Base-by-base conservation (phyloP, 2,888 invertebrate genomes). In the Zonitis immaculata region DNA sequence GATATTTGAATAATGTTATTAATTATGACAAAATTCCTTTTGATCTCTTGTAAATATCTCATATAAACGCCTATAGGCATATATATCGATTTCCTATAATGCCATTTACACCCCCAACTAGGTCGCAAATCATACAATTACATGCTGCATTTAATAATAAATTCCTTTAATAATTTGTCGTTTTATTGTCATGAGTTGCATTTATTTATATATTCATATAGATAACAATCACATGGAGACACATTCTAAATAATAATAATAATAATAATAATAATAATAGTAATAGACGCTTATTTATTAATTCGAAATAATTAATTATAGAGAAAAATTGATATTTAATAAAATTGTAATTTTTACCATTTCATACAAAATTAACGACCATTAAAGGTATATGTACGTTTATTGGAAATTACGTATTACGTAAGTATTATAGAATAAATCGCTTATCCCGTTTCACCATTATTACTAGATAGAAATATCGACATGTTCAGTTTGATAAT, bases 391-490 rank as follows among this genome's bases (percentile, higher is more conserved):
- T n/a, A n/a, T n/a, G n/a, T 25, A 6, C 4, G 27, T 30, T n/a
- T 12, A 35, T 20, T 9, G 39, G 11, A 20, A 20, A 39, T 39
- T 39, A 8, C 39, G 18, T n/a, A 39, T n/a, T n/a, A n/a, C n/a
- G n/a, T n/a, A n/a, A n/a, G n/a, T n/a, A n/a, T n/a, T n/a, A n/a
- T n/a, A 39, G 9, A n/a, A 1, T n/a, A 16, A 16, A 16, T 35
- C 35, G 14, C 12, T 44, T 44, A 30, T 44, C 44, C 44, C 44
- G 27, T 30, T 28, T 45, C 30, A 20, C 27, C 28, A 45, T 28
- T 45, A 45, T 30, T 45, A n/a, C n/a, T n/a, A n/a, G n/a, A n/a
- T n/a, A 28, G 45, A 45, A 45, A 45, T 45, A 45, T 45, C 45
- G 45, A 45, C 45, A 44, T 44, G 44, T 44, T 44, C 8, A 6